Evolutionary conservation across 2,113 vertebrate species (phyloP).

Genomic region (Leptobrachium leishanense): DNA sequence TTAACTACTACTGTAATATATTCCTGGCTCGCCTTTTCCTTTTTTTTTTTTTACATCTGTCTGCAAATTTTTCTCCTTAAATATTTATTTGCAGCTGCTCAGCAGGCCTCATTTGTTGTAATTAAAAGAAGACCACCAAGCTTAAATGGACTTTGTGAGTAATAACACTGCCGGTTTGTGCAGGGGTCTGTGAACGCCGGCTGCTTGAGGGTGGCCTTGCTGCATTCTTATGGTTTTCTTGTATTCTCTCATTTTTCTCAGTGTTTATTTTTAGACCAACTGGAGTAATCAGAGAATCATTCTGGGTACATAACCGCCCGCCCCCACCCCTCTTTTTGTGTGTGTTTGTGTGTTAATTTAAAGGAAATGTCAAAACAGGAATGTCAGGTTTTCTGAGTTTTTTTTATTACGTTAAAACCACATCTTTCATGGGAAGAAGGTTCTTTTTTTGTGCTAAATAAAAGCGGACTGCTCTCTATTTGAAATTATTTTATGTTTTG

Average conservation of each 20-base stretch:
- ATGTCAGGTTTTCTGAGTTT: slow-evolving; percentile 23
- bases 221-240: slow-evolving; percentile 41
- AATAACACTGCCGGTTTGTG: slow-evolving; percentile 52
- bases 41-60: slow-evolving; percentile 55
- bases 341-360: slow-evolving; percentile 49
- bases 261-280: slow-evolving; percentile 61
- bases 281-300: slow-evolving; percentile 53
- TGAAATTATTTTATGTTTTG: not conserved
- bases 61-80: slow-evolving; percentile 59
- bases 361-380: slow-evolving; percentile 33
- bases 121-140: slow-evolving; percentile 79
- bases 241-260: slow-evolving; percentile 53
- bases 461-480: not conserved
- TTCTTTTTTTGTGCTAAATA: slow-evolving; percentile 19
- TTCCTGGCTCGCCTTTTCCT: slow-evolving; percentile 38
- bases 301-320: slow-evolving; percentile 42
- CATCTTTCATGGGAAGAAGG: slow-evolving; percentile 20
- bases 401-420: slow-evolving; percentile 22
- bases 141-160: slow-evolving; percentile 60
- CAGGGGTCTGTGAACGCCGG: slow-evolving; percentile 51
- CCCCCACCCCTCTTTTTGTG: not conserved
- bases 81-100: slow-evolving; percentile 66
- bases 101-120: slow-evolving; percentile 67
- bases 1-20: slow-evolving; percentile 27
- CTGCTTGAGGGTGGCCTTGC: slow-evolving; percentile 55